phyloP scores from a whole-genome alignment of 2,797 vertebrate genomes.

The Emys orbicularis region DNA sequence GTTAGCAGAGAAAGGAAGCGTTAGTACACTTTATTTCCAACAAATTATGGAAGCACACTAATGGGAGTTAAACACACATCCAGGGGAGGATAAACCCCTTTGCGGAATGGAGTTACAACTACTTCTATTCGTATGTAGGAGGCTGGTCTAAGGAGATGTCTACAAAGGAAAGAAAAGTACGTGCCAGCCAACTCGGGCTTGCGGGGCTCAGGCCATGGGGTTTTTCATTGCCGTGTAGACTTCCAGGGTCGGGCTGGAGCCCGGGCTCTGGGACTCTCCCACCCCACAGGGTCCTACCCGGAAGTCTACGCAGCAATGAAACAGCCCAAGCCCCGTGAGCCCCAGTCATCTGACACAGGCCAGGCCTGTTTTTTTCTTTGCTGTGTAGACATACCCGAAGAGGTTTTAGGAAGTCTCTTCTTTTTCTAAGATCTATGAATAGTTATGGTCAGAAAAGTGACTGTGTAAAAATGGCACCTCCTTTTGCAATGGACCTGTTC shows the following conservation, averaged over 20 bases:
- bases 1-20: background rate
- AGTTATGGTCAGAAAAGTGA: background rate
- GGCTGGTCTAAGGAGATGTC: background rate
- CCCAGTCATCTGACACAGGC: background rate
- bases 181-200: background rate
- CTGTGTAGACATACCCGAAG: background rate
- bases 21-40: background rate
- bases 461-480: background rate
- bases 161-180: background rate
- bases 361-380: background rate
- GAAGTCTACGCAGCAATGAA: background rate
- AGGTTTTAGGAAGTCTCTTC: background rate
- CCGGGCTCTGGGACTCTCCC: background rate
- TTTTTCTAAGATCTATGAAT: background rate
- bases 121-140: background rate
- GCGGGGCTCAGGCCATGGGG: background rate
- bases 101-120: background rate
- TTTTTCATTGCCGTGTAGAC: background rate
- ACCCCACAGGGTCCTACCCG: background rate
- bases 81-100: background rate
- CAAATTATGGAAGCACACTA: background rate
- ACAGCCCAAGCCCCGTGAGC: background rate
- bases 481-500: background rate
- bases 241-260: no score
- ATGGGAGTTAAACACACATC: background rate